These are phyloP conservation scores for Sus cebifrons DNA, from an alignment of 2,797 vertebrate genomes.

Conservation along the genomic window DNA sequence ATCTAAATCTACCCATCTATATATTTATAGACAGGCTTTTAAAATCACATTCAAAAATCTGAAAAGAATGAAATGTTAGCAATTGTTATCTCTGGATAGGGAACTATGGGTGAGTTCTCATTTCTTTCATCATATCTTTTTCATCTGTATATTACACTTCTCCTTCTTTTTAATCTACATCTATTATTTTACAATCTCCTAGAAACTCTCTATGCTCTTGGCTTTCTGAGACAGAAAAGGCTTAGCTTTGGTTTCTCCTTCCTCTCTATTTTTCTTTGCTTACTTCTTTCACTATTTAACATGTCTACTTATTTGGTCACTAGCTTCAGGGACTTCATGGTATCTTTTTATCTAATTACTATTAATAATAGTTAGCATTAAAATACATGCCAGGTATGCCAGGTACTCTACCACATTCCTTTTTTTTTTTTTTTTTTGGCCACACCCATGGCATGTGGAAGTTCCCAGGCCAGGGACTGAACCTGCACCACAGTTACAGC, in stretches of 20 bases:
- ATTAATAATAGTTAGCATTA: neutral
- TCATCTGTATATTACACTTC: neutral
- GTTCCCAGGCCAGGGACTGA: no score
- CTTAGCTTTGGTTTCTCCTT: neutral
- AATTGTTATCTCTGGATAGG: neutral
- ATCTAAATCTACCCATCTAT: neutral
- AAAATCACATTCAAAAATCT: slow-evolving; percentile 7
- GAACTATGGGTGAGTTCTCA: neutral
- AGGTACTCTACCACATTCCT: neutral
- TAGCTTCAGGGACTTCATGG: neutral
- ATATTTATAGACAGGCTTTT: neutral
- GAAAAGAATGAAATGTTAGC: slow-evolving; percentile 15
- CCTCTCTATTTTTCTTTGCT: neutral
- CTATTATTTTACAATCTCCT: slow-evolving; percentile 6
- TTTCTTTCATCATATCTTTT: neutral
- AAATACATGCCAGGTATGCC: neutral
- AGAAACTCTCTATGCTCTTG: neutral
- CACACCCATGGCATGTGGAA: no score
- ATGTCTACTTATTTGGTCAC: neutral
- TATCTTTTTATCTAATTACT: neutral
- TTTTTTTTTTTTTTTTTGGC: neutral
- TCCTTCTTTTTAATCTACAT: neutral
- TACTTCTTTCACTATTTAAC: neutral
- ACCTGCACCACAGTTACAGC: no score
- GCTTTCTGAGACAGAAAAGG: neutral